Evolutionary conservation across 2,888 invertebrate genomes (phyloP), one percentile per base, ranked within the genome.

Genomic region (Reticulitermes lucifugus): DNA sequence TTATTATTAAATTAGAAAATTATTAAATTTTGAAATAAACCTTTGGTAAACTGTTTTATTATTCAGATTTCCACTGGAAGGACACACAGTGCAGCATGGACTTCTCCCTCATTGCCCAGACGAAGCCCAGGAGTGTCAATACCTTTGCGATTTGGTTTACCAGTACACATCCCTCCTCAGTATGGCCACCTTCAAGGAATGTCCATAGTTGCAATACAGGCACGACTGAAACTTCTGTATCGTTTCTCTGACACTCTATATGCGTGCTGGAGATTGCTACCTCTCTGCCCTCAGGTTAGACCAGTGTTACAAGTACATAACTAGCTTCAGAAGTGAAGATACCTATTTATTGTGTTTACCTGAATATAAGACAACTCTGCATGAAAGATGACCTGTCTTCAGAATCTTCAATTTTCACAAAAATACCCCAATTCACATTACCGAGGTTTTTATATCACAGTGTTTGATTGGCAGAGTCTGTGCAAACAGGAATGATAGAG

Each of bases 1-100:
- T 35, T 35, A 35, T 35, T 35, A 4, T 35, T 35, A 35, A 35
- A 35, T 35, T 46, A 46, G 35, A 46, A 46, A 46, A 46, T 46
- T 46, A 46, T 12, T 46, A 12, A 46, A 7, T 46, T 3, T 12
- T 46, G 10, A 35, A 35, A 35, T 77, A 51, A 60, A 59, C 70
- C 84, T 73, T 71, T 3, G 29, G n/a, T 73, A 29, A 41, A 21
- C 9, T 73, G 41, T 73, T 73, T 3, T 85, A 25, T 81, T n/a
- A 18, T 60, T 35, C 88, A 92, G 92, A 93, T 94, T 80, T 93
- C 94, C 2, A 93, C 94, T 5, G 94, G 94, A 9, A 90, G 93
- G 85, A 93, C 93, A 21, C 94, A 94, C 89, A 93, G 93, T 88
- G 93, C 93, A 3, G 94, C 94, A 4, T 94, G 94, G 94, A 93